Evolutionary conservation across 2,888 invertebrate genomes (phyloP), one percentile per base, ranked within the genome.

Genomic region (Entomobrya multifasciata): DNA sequence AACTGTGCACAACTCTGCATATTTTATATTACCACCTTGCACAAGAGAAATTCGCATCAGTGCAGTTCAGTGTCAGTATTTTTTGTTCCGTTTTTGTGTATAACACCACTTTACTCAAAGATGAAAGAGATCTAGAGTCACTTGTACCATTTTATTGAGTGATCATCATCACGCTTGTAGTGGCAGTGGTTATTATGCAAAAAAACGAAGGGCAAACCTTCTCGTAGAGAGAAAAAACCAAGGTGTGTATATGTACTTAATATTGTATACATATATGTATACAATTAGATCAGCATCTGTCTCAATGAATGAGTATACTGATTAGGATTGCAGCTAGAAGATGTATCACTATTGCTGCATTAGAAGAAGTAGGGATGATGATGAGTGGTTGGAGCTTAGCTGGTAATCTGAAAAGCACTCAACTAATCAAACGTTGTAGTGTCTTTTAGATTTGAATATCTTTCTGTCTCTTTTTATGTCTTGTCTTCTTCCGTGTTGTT

Each of bases 381-480:
- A 8, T 36, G 36, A 6, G 8, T 36, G 36, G 36, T 36, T 36
- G 36, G n/a, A 52, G 52, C 13, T 36, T 4, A 36, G 36, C 8
- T 36, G 36, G 36, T 36, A 36, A 36, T 36, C 5, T 49, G 22
- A 52, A 30, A 55, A 74, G 55, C 74, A 77, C 44, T 44, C 77
- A 77, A 60, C 77, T 77, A 77, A 77, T 77, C 77, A 77, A 77
- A 77, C 44, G 15, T 41, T 77, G 77, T 77, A 57, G 44, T 77
- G 77, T 60, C 44, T 44, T 30, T 60, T 77, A 44, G 4, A 8
- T 52, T 8, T 36, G 36, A 36, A 36, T 4, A 36, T 36, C 57
- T 8, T 11, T 49, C 49, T 65, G 30, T 62, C 65, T 79, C 27
- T 36, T 47, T 22, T 17, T 17, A 10, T 41, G 49, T n/a, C 72